Evolutionary conservation across 30 jellyfish, hydroid and myxozoan genomes (phyloP).

Genomic region (Pseudorhiza aurosa): DNA sequence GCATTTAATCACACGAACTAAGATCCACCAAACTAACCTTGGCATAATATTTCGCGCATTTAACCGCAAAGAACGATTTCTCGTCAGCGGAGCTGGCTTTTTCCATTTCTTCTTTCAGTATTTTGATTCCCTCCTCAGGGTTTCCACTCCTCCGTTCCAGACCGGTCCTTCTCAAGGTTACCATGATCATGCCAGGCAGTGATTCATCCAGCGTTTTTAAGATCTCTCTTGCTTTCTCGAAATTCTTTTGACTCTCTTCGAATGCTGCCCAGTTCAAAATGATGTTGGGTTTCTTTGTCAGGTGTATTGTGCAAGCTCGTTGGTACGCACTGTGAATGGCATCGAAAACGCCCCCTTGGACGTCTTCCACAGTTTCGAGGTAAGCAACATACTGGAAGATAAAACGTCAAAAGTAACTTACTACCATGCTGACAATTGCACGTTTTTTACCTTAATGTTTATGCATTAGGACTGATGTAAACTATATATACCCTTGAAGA

Average conservation of each 20-base stretch:
- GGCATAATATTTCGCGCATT: slow-evolving; percentile 56
- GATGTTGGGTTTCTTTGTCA: slow-evolving; percentile 70
- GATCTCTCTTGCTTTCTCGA: slow-evolving; percentile 69
- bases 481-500: no score
- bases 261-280: slow-evolving; percentile 90
- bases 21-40: no score
- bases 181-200: slow-evolving; percentile 90
- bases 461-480: no score
- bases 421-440: no score
- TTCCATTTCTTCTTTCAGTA: slow-evolving; percentile 77
- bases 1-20: no score
- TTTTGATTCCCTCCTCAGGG: slow-evolving; percentile 43
- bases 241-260: slow-evolving; percentile 74
- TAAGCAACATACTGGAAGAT: slow-evolving; percentile 68
- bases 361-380: slow-evolving; percentile 45
- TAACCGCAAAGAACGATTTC: slow-evolving; percentile 78
- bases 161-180: slow-evolving; percentile 83
- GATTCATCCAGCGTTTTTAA: slow-evolving; percentile 57
- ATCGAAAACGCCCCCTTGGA: slow-evolving; percentile 5
- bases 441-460: no score
- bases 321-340: slow-evolving; percentile 52
- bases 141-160: slow-evolving; percentile 78
- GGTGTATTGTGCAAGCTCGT: slow-evolving; percentile 93
- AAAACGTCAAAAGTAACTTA: neutral
- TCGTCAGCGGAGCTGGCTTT: slow-evolving; percentile 74